These are phyloP conservation scores for Notocelia uddmanniana DNA, from an alignment of 2,888 invertebrate species.

Conservation along the genomic window DNA sequence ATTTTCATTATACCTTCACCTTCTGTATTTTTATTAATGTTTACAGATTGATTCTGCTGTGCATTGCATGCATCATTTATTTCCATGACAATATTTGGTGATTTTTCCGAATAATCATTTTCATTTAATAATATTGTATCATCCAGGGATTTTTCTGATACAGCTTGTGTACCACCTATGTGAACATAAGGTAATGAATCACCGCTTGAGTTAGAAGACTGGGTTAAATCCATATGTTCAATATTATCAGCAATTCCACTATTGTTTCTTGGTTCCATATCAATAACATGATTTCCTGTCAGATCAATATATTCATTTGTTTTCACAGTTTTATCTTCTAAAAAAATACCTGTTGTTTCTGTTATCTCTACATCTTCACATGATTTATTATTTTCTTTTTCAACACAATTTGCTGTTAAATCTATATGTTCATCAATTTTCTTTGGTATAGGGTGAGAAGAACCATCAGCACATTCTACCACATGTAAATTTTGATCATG, in stretches of 20 bases:
- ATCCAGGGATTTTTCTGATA: conserved; percentile 53
- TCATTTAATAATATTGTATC: conserved; percentile 58
- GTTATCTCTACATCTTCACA: background rate
- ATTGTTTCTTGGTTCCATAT: conserved; percentile 33
- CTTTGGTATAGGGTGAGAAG: conserved; percentile 51
- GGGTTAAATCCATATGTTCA: conserved; percentile 64
- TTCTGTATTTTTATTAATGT: background rate
- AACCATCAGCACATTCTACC: conserved; percentile 65
- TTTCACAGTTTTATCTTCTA: conserved; percentile 2
- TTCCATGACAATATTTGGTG: conserved; percentile 51
- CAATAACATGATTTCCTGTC: background rate
- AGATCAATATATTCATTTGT: conserved; percentile 15
- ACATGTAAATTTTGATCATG: conserved; percentile 70
- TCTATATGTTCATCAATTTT: conserved; percentile 56
- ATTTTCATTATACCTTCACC: background rate
- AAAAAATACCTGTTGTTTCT: background rate
- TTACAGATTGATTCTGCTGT: background rate
- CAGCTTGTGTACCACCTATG: conserved; percentile 52
- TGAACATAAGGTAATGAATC: conserved; percentile 63
- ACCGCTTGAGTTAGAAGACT: conserved; percentile 65
- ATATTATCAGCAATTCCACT: conserved; percentile 33
- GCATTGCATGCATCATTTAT: background rate
- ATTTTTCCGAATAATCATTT: conserved; percentile 39
- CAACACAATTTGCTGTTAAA: conserved; percentile 56
- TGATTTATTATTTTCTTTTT: conserved; percentile 39